phyloP scores from a whole-genome alignment of 1,140 invertebrate genomes.

The Leptonema lineaticorne region DNA sequence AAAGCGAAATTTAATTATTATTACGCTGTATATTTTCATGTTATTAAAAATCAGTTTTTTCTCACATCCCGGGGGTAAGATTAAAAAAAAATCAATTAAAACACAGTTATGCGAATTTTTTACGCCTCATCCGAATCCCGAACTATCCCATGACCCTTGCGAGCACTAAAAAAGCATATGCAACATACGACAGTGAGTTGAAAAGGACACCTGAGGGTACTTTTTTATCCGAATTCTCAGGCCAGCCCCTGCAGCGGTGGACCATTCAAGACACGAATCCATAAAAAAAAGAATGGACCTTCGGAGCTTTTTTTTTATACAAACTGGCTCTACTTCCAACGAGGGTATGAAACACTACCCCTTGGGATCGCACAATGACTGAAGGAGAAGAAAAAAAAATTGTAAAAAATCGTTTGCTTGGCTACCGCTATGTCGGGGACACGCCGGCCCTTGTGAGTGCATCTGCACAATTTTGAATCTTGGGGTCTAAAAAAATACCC shows the following conservation, averaged over 20 bases:
- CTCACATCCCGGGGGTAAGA: no score
- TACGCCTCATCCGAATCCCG: neutral
- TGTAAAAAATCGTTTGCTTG: constrained; percentile 8
- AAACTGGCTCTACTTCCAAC: constrained; percentile 31
- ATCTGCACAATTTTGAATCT: constrained; percentile 26
- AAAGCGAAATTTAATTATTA: no score
- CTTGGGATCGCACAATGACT: constrained; percentile 14
- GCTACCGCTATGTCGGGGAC: constrained; percentile 23
- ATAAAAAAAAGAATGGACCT: constrained; percentile 41
- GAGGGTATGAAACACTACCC: constrained; percentile 40
- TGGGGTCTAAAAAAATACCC: constrained; percentile 34
- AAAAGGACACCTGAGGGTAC: constrained; percentile 39
- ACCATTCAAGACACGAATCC: constrained; percentile 12
- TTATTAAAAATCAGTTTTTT: no score
- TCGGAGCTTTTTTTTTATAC: constrained; percentile 35
- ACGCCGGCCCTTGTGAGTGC: constrained; percentile 31
- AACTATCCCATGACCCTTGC: constrained; percentile 40
- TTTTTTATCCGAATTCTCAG: constrained; percentile 35
- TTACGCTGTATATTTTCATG: no score
- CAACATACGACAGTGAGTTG: neutral
- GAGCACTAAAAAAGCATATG: neutral
- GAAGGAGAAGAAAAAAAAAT: constrained; percentile 23
- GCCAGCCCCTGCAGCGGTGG: constrained; percentile 33
- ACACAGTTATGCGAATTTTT: constrained; percentile 32
- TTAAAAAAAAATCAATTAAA: constrained; percentile 29